Evolutionary conservation across 2,113 vertebrate species (phyloP), one percentile per base, ranked within the genome.

Genomic region (Panthera tigris): DNA sequence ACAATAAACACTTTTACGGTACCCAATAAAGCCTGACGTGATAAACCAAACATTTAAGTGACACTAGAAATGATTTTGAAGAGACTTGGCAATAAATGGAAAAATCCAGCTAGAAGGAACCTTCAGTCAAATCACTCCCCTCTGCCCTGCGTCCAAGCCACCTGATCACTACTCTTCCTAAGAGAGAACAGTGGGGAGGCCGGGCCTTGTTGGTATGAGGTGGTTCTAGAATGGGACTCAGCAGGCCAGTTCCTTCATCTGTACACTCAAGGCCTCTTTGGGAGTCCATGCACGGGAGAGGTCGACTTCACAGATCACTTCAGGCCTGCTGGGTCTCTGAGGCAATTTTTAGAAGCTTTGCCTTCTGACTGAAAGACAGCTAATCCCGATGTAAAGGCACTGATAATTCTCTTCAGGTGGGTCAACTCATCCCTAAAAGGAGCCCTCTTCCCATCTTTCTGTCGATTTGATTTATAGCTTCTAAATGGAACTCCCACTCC

Each of bases 41-140:
- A 97, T 84, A 96, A 89, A 95, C 69, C 91, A 94, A 96, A 95
- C 83, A 96, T 61, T 84, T 87, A 79, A 66, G 83, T 73, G 74
- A 95, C 74, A 81, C 23, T 3, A 76, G 82, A 81, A 89, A 92
- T 76, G 74, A 69, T 95, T 88, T 87, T 94, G 82, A 96, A 96
- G 80, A 79, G 66, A 83, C 25, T 69, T 4, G 19, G 74, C 89
- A 90, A 50, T 63, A 76, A 55, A 73, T 11, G 7, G 65, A 95
- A 81, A 73, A 78, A 93, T 83, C 69, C 68, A 95, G 88, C 31
- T 79, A 68, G 33, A 96, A 83, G 50, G 79, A 50, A 65, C 19
- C 33, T 87, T 76, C 29, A 18, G 39, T 83, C 61, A 68, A 86
- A 52, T 31, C 63, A 48, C 41, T 78, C 61, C 31, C 18, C 29